A percentile compares a stretch with the other conserved stretches of the same genome.
Evolutionary conservation across 1,140 invertebrate genomes (phyloP).

Genomic region (Paramacrobiotus metropolitanus): DNA sequence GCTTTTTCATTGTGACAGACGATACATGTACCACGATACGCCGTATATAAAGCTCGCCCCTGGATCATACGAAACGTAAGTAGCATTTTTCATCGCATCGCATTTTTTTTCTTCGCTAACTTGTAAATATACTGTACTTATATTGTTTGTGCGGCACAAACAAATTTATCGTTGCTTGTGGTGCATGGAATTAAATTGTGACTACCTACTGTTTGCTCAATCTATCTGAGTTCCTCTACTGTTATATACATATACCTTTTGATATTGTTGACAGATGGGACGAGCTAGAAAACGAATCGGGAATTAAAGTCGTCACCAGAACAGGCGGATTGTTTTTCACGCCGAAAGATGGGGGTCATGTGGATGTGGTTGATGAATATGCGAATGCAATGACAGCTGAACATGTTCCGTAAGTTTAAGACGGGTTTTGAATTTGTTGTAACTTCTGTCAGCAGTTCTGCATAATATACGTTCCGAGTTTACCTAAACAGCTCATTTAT

Average conservation of each 20-base stretch:
- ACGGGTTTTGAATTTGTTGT: too few relatives aligned
- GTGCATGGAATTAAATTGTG: slow-evolving; percentile 20
- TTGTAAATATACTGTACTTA: background rate
- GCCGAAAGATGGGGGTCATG: slow-evolving; percentile 13
- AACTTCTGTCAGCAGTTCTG: slow-evolving; percentile 3
- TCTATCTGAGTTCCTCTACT: too few relatives aligned
- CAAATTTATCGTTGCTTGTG: slow-evolving; percentile 17
- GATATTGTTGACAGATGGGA: slow-evolving; percentile 14
- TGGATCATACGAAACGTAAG: slow-evolving; percentile 18
- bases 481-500: too few relatives aligned
- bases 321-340: slow-evolving; percentile 16
- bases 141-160: too few relatives aligned
- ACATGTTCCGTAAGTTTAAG: slow-evolving; percentile 11
- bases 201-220: too few relatives aligned
- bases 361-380: slow-evolving; percentile 14
- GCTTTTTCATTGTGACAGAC: too few relatives aligned
- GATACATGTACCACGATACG: slow-evolving; percentile 18
- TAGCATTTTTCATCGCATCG: slow-evolving; percentile 3
- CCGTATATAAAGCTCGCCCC: slow-evolving; percentile 18
- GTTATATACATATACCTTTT: too few relatives aligned
- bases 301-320: slow-evolving; percentile 17
- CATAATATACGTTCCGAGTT: too few relatives aligned
- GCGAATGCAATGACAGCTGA: slow-evolving; percentile 15
- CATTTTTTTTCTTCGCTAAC: background rate
- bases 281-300: slow-evolving; percentile 19